Conservation (phyloP, 2,797 vertebrate species). For the Botia kubotai region DNA sequence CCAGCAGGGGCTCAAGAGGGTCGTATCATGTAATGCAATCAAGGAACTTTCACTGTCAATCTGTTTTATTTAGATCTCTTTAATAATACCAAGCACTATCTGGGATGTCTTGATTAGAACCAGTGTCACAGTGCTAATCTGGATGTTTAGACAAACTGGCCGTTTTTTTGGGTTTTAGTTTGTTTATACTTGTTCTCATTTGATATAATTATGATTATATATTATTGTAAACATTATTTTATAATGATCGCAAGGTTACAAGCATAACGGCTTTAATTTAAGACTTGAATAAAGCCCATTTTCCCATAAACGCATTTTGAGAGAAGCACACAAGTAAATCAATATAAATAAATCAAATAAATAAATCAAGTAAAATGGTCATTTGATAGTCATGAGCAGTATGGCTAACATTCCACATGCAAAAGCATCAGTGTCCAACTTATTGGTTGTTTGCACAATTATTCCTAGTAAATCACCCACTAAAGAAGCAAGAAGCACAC, state of each 20-base stretch:
- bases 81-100: constrained; percentile 61
- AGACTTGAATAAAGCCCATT: not conserved
- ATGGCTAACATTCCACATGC: not conserved
- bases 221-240: not conserved
- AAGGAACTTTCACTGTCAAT: constrained; percentile 69
- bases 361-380: not conserved
- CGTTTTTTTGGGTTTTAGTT: not conserved
- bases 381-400: not conserved
- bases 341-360: not conserved
- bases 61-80: constrained; percentile 60
- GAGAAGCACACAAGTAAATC: not conserved
- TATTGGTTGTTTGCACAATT: too few species aligned
- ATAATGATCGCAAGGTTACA: not conserved
- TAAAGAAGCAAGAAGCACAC: not conserved
- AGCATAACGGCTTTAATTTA: not conserved
- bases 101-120: constrained; percentile 66
- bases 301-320: not conserved
- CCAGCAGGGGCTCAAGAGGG: constrained; percentile 63
- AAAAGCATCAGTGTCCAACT: too few species aligned
- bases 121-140: constrained; percentile 12
- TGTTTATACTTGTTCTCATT: not conserved
- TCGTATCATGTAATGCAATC: constrained; percentile 75
- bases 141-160: not conserved
- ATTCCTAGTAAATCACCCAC: not conserved
- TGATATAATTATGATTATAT: not conserved